phyloP scores from a whole-genome alignment of 2,113 vertebrate genomes.

The Scomber colias region DNA sequence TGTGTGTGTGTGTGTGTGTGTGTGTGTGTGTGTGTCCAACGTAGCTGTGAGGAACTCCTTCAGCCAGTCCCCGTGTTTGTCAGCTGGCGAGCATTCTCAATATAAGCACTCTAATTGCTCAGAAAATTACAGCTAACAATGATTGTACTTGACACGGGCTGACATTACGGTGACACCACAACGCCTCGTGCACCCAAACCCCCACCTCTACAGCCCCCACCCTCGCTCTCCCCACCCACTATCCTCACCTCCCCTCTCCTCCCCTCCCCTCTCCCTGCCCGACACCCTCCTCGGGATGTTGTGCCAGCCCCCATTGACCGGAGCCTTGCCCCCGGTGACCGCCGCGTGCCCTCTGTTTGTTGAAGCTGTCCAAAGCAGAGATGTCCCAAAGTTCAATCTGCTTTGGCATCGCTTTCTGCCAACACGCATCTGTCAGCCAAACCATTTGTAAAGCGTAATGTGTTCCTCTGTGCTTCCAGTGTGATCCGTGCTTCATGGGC shows the following conservation, averaged over 20 bases:
- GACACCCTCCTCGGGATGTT: slow-evolving; percentile 67
- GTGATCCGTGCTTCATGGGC: background rate
- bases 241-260: slow-evolving; percentile 26
- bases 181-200: slow-evolving; percentile 55
- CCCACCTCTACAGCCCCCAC: background rate
- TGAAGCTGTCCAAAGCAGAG: slow-evolving; percentile 80
- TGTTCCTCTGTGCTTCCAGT: background rate
- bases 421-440: slow-evolving; percentile 77
- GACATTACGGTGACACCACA: slow-evolving; percentile 82
- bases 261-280: slow-evolving; percentile 23
- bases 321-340: slow-evolving; percentile 84
- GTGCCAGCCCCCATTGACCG: slow-evolving; percentile 78
- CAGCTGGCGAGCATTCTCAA: slow-evolving; percentile 80
- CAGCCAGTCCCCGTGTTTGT: slow-evolving; percentile 70
- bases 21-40: slow-evolving; percentile 40
- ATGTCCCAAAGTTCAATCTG: slow-evolving; percentile 85
- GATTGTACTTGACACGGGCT: slow-evolving; percentile 84
- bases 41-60: slow-evolving; percentile 76
- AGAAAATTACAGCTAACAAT: slow-evolving; percentile 87
- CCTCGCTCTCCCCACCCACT: background rate
- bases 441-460: slow-evolving; percentile 70
- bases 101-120: slow-evolving; percentile 89
- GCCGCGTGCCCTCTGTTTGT: slow-evolving; percentile 81
- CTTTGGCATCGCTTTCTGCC: slow-evolving; percentile 80
- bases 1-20: slow-evolving; percentile 7